A percentile compares a stretch with the other conserved stretches of the same genome.
Evolutionary conservation across 2,888 invertebrate genomes (phyloP).

Genomic region (Lithophane ornitopus): DNA sequence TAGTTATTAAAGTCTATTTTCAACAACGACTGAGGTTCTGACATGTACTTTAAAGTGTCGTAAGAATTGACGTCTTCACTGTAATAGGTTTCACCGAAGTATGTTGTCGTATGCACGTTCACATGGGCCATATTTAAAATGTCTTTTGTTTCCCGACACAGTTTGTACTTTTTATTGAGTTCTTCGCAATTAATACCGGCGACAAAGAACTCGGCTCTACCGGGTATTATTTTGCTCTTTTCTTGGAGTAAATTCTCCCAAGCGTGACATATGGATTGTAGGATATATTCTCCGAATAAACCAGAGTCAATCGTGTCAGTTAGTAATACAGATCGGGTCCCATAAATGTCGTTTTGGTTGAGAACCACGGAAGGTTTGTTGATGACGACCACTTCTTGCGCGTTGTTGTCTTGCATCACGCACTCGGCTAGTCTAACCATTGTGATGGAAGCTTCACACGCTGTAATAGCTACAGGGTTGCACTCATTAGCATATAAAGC

Average conservation of each 20-base stretch:
- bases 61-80: conserved; percentile 56
- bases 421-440: conserved; percentile 48
- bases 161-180: conserved; percentile 44
- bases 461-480: conserved; percentile 77
- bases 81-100: conserved; percentile 42
- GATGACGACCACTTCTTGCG: conserved; percentile 34
- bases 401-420: conserved; percentile 50
- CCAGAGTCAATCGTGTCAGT: conserved; percentile 54
- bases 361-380: conserved; percentile 37
- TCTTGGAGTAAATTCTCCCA: conserved; percentile 79
- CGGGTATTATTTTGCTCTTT: conserved; percentile 46
- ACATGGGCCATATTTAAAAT: conserved; percentile 36
- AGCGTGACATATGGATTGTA: conserved; percentile 92
- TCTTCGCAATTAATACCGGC: conserved; percentile 46
- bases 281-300: conserved; percentile 72
- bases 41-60: conserved; percentile 53
- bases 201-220: conserved; percentile 55
- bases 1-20: conserved; percentile 59
- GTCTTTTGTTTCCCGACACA: conserved; percentile 24
- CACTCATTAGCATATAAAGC: conserved; percentile 91
- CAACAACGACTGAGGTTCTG: conserved; percentile 54
- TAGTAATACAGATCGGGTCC: conserved; percentile 42
- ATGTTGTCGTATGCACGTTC: conserved; percentile 47
- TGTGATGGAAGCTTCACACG: conserved; percentile 42
- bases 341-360: conserved; percentile 35